Evolutionary conservation across 1,140 invertebrate genomes (phyloP).

Genomic region (Drosophila azteca): DNA sequence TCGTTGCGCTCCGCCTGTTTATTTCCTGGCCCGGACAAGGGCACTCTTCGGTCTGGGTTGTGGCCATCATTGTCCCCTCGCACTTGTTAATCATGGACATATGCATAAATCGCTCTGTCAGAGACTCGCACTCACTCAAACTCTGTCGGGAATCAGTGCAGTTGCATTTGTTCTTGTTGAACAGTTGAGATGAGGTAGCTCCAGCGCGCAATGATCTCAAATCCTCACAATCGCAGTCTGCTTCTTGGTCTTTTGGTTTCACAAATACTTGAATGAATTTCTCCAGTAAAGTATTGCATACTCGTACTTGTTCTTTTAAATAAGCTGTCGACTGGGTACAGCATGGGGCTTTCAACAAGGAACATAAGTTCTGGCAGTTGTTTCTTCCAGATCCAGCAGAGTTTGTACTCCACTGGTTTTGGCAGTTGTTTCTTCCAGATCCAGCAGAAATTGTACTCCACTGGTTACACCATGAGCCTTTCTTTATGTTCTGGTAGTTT

Average conservation of each 20-base stretch:
- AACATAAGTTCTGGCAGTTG: too few species aligned
- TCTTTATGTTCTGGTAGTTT: too few species aligned
- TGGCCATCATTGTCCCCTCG: neutral
- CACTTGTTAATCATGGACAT: neutral
- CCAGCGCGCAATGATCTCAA: too few species aligned
- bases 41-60: neutral
- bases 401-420: too few species aligned
- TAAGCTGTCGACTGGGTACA: too few species aligned
- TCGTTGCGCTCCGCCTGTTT: neutral
- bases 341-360: too few species aligned
- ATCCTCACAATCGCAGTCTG: neutral
- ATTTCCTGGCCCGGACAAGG: neutral
- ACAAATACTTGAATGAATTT: conserved; percentile 30
- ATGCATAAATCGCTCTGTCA: conserved; percentile 11
- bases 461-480: too few species aligned
- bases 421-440: too few species aligned
- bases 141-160: neutral
- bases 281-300: conserved; percentile 4
- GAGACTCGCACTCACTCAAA: conserved; percentile 13
- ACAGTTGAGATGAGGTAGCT: neutral
- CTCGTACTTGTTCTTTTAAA: neutral
- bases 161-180: too few species aligned
- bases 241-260: neutral
- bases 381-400: too few species aligned
- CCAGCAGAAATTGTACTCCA: too few species aligned